Evolutionary conservation across 2,888 invertebrate genomes (phyloP), one percentile per base, ranked within the genome.

Genomic region (Gibbula magus): DNA sequence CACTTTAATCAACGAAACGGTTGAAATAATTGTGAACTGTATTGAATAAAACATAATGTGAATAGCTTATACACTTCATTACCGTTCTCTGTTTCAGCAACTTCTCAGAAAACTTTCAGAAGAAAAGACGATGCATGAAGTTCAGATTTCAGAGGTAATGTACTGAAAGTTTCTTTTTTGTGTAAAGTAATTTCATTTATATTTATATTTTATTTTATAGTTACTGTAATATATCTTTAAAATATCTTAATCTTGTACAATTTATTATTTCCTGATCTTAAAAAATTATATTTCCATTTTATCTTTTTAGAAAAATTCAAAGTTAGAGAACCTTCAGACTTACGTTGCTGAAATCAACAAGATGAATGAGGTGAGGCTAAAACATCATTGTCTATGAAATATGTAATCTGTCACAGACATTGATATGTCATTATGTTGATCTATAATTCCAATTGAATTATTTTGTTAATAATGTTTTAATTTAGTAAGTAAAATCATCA

Each of bases 311-410:
- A 85, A 80, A 79, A 78, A 80, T 18, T 77, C 78, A 25, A 56
- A 80, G 29, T 56, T 81, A 51, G 75, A 81, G 79, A 80, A 85
- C 32, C n/a, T 85, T 25, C 61, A 80, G 52, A 56, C 53, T 18
- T 79, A 67, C 32, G 35, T 85, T 25, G 80, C 80, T 73, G 79
- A 84, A 39, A 13, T 85, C 52, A 78, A 73, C 53, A 82, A 75
- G 73, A 75, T 80, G 35, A 84, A 83, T 52, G 80, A 82, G 79
- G 86, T 85, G 77, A 78, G 81, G 35, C 3, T 8, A 35, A 35
- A 3, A 35, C n/a, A n/a, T n/a, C n/a, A n/a, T n/a, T n/a, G n/a
- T n/a, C n/a, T n/a, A n/a, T n/a, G n/a, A n/a, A n/a, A n/a, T n/a
- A n/a, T n/a, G n/a, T n/a, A n/a, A n/a, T n/a, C n/a, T n/a, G n/a